A percentile compares a stretch with the other conserved stretches of the same genome.
Conservation (phyloP, 2,888 invertebrate species). For the Hydroisotoma schaefferi region DNA sequence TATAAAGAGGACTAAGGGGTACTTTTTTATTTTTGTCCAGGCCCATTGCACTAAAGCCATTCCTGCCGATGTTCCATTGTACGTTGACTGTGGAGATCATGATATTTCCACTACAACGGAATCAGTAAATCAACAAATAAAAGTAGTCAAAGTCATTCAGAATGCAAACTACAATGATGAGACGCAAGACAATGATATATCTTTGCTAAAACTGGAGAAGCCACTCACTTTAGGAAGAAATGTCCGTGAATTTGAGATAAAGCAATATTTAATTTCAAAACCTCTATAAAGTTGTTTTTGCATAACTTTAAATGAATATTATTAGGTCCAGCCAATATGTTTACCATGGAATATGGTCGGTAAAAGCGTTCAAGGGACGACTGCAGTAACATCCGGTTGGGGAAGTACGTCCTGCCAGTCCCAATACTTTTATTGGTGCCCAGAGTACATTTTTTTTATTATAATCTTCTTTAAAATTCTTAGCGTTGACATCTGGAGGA, state of each 20-base stretch:
- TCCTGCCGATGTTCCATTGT: background rate
- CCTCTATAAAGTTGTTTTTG: background rate
- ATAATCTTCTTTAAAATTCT: conserved; percentile 6
- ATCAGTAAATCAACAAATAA: conserved; percentile 15
- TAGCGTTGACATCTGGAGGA: conserved; percentile 27
- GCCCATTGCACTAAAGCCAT: conserved; percentile 41
- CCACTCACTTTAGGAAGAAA: conserved; percentile 28
- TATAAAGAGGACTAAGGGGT: too few species aligned
- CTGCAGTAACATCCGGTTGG: conserved; percentile 32
- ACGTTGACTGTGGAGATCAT: conserved; percentile 35
- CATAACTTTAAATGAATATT: too few species aligned
- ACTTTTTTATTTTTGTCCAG: background rate
- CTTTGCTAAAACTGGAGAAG: conserved; percentile 26
- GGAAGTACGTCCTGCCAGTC: conserved; percentile 16
- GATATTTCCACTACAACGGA: conserved; percentile 24
- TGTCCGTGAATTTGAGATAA: conserved; percentile 25
- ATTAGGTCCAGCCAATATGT: conserved; percentile 34
- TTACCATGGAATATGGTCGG: conserved; percentile 28
- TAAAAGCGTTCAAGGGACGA: conserved; percentile 24
- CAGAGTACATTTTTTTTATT: too few species aligned
- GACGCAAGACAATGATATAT: conserved; percentile 42
- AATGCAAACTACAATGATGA: conserved; percentile 32
- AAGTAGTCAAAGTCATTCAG: conserved; percentile 29
- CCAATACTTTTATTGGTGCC: too few species aligned
- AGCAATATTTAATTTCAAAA: conserved; percentile 1